Percentiles rank a stretch among this genome's conserved stretches.
Evolutionary conservation across 1,140 invertebrate species (phyloP).

Genomic region (Danaus plexippus): DNA sequence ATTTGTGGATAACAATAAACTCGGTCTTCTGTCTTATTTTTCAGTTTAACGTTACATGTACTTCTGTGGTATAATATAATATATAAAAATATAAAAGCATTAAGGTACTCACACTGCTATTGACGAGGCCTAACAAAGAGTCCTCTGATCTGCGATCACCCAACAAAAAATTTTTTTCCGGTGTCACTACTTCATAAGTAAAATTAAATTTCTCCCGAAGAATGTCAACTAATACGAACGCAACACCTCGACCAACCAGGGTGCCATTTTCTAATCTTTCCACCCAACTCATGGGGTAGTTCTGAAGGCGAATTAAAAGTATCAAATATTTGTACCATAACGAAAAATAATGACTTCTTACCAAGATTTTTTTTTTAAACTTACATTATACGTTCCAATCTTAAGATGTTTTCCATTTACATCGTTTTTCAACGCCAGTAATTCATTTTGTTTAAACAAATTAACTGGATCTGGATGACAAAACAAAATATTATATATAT

Average conservation of each 20-base stretch:
- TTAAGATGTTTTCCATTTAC: slow-evolving; percentile 55
- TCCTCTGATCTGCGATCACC: slow-evolving; percentile 57
- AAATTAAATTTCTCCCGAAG: slow-evolving; percentile 80
- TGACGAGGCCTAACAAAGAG: slow-evolving; percentile 75
- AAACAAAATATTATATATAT: too few species aligned
- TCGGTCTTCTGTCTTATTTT: too few species aligned
- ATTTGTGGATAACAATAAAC: too few species aligned
- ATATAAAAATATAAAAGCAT: too few species aligned
- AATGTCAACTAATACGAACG: slow-evolving; percentile 81
- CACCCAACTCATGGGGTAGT: slow-evolving; percentile 75
- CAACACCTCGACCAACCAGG: slow-evolving; percentile 76
- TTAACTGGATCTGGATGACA: too few species aligned
- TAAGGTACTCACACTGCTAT: slow-evolving; percentile 69
- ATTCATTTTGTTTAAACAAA: slow-evolving; percentile 21
- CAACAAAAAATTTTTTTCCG: slow-evolving; percentile 73
- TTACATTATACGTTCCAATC: slow-evolving; percentile 54
- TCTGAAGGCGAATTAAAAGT: slow-evolving; percentile 51
- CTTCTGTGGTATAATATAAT: too few species aligned
- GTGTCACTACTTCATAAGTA: slow-evolving; percentile 77
- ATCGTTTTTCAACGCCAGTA: slow-evolving; percentile 26
- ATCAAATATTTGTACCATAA: background rate
- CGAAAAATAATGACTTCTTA: too few species aligned
- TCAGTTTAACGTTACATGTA: too few species aligned
- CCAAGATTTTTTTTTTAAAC: slow-evolving; percentile 15
- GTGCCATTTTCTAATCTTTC: slow-evolving; percentile 69